These are phyloP conservation scores for Tragulus kanchil DNA, from an alignment of 2,113 vertebrate genomes.

Conservation along the genomic window DNA sequence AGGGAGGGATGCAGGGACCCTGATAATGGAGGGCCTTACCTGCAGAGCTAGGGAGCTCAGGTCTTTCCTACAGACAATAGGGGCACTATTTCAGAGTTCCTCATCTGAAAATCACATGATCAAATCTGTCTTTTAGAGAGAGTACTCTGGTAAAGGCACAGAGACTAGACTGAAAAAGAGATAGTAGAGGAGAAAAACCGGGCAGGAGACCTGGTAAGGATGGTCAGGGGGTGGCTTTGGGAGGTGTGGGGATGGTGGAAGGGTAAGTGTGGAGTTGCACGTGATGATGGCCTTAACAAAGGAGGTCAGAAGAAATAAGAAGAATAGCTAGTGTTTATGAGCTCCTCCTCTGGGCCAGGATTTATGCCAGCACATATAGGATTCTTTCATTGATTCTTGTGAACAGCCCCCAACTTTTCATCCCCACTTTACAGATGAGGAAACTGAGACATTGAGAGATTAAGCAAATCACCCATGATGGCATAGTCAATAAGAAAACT, in stretches of 20 bases:
- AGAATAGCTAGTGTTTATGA: neutral
- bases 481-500: conserved; percentile 12
- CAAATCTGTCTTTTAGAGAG: neutral
- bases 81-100: neutral
- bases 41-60: neutral
- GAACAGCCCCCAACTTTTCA: conserved; percentile 37
- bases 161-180: neutral
- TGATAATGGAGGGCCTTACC: neutral
- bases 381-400: conserved; percentile 6
- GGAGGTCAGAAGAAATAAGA: neutral
- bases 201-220: neutral
- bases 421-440: conserved; percentile 32
- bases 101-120: neutral
- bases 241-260: neutral
- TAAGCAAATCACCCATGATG: neutral
- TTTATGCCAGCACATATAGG: neutral
- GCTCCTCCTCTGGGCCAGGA: neutral
- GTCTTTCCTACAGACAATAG: neutral
- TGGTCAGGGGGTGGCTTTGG: neutral
- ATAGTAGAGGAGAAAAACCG: neutral
- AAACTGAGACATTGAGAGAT: conserved; percentile 30
- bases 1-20: neutral
- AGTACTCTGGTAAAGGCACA: neutral
- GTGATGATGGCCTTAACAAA: neutral
- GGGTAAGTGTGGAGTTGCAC: neutral